Conservation (phyloP, 1,140 invertebrate genomes). For the Diploscapter pachys region DNA sequence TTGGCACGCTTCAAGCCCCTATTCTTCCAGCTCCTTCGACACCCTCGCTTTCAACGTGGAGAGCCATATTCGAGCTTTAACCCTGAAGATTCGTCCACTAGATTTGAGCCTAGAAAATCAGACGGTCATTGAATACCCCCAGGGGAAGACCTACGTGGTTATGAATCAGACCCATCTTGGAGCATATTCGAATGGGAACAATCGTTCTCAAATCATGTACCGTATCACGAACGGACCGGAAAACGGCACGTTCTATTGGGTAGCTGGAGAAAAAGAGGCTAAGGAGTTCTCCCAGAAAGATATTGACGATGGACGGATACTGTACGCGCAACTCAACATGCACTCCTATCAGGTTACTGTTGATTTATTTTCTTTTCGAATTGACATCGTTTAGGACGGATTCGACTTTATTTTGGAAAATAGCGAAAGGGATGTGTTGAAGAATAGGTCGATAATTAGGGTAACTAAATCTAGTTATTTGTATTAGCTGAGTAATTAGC, state of each 20-base stretch:
- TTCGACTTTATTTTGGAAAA: constrained; percentile 53
- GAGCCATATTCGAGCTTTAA: constrained; percentile 42
- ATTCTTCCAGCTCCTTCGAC: constrained; percentile 19
- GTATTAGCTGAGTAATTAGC: constrained; percentile 7
- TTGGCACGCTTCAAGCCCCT: constrained; percentile 35
- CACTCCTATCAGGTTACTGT: constrained; percentile 46
- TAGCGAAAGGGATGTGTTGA: constrained; percentile 48
- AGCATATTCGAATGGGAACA: constrained; percentile 53
- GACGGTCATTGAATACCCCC: constrained; percentile 47
- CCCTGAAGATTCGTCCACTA: constrained; percentile 47
- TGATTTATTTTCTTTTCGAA: not conserved
- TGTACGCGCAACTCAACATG: constrained; percentile 58
- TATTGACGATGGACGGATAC: constrained; percentile 54
- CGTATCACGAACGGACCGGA: constrained; percentile 37
- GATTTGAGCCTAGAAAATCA: constrained; percentile 53
- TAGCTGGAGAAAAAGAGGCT: constrained; percentile 58
- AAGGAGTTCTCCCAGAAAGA: constrained; percentile 52
- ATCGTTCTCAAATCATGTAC: constrained; percentile 13
- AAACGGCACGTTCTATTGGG: constrained; percentile 59
- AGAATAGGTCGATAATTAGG: constrained; percentile 39
- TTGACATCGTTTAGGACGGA: constrained; percentile 40
- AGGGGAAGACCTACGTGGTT: constrained; percentile 56
- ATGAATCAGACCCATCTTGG: constrained; percentile 53
- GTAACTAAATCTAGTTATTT: constrained; percentile 38
- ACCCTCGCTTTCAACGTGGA: constrained; percentile 37